A percentile compares a stretch with the other conserved stretches of the same genome.
Conservation (phyloP, 2,113 vertebrate species). For the Monopterus albus region DNA sequence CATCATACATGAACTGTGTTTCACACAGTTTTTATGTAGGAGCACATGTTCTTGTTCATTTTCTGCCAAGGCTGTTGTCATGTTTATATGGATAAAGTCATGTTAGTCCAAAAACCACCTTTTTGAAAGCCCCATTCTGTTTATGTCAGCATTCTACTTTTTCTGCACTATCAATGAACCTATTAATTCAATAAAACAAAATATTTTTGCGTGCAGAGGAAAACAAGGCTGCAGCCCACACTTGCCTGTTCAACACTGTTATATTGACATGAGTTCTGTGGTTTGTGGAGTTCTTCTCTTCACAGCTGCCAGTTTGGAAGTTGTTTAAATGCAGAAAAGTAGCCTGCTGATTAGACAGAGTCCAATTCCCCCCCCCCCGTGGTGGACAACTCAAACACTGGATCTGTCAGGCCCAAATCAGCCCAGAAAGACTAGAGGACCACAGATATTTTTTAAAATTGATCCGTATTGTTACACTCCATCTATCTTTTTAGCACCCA, state of each 20-base stretch:
- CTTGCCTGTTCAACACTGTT: conserved; percentile 17
- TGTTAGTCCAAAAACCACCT: not conserved
- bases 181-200: conserved; percentile 24
- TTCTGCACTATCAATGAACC: not conserved
- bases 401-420: conserved; percentile 38
- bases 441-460: conserved; percentile 5
- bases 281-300: conserved; percentile 39
- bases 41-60: no score
- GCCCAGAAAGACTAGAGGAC: conserved; percentile 20
- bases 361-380: conserved; percentile 35
- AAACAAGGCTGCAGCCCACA: conserved; percentile 13
- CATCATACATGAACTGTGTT: no score
- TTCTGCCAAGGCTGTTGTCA: no score
- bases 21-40: no score
- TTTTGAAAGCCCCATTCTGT: not conserved
- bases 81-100: no score
- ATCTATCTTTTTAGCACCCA: no score
- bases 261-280: conserved; percentile 52
- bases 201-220: conserved; percentile 2
- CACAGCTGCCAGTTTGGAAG: conserved; percentile 44
- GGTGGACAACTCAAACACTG: conserved; percentile 25
- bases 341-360: conserved; percentile 52
- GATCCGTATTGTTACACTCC: not conserved
- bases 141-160: not conserved
- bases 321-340: conserved; percentile 54